Conservation (phyloP, 2,797 vertebrate genomes). For the Malurus splendens region DNA sequence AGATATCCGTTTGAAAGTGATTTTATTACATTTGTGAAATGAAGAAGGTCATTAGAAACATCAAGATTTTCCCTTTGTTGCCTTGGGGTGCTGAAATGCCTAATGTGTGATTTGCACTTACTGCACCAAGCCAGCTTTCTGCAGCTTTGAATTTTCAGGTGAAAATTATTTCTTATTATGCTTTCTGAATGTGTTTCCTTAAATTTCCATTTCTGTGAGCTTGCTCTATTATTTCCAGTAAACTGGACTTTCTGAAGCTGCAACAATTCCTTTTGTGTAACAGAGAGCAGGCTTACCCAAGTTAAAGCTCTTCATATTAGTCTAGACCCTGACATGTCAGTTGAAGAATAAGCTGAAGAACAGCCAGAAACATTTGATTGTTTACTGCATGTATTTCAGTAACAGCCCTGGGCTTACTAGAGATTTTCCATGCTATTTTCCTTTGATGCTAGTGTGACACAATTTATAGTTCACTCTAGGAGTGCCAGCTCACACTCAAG, state of each 20-base stretch:
- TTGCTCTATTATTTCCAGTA: not conserved
- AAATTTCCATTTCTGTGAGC: slow-evolving; percentile 16
- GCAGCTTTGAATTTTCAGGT: slow-evolving; percentile 38
- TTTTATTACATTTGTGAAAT: slow-evolving; percentile 45
- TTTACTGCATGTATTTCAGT: slow-evolving; percentile 24
- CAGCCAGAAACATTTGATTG: slow-evolving; percentile 1
- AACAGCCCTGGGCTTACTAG: not conserved
- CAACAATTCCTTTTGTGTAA: not conserved
- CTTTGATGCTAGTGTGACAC: slow-evolving; percentile 14
- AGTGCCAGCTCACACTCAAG: slow-evolving; percentile 12
- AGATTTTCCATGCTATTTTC: slow-evolving; percentile 28
- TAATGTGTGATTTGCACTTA: slow-evolving; percentile 27
- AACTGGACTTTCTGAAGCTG: not conserved
- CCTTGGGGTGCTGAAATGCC: not conserved
- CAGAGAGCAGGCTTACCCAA: not conserved
- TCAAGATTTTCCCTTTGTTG: slow-evolving; percentile 13
- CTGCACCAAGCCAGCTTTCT: not conserved
- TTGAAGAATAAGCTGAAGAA: slow-evolving; percentile 28
- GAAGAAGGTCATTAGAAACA: slow-evolving; percentile 44
- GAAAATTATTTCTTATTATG: slow-evolving; percentile 26
- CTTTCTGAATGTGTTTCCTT: slow-evolving; percentile 7
- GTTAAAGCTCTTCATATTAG: not conserved
- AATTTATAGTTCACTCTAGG: not conserved
- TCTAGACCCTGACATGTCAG: not conserved
- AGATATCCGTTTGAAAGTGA: slow-evolving; percentile 17